These are phyloP conservation scores for Leucophenga montana DNA, from an alignment of 2,888 invertebrate genomes.

Conservation along the genomic window DNA sequence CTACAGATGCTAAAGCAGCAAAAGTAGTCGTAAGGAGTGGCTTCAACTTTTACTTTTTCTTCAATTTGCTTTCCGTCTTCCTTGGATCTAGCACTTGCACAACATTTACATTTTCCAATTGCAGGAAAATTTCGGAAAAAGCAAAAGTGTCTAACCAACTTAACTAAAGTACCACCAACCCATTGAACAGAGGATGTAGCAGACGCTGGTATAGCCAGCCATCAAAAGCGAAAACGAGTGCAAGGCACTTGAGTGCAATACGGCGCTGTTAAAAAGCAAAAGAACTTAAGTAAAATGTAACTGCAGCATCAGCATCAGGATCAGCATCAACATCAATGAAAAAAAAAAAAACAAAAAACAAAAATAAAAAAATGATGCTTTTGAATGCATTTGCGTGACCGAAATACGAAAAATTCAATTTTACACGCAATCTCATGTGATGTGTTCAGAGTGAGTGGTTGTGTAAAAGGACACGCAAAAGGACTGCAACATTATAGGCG, in stretches of 20 bases:
- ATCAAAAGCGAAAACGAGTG: slow-evolving; percentile 5
- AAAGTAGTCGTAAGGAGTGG: neutral
- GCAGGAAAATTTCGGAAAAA: slow-evolving; percentile 4
- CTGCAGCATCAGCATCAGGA: too few relatives aligned
- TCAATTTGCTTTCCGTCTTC: neutral
- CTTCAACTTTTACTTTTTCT: neutral
- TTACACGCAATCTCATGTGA: slow-evolving; percentile 13
- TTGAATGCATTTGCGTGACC: slow-evolving; percentile 49
- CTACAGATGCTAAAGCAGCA: neutral
- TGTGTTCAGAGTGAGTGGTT: neutral
- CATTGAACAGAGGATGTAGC: neutral
- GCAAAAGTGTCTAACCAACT: slow-evolving; percentile 10
- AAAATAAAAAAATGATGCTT: slow-evolving; percentile 3
- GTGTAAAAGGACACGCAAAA: slow-evolving; percentile 13
- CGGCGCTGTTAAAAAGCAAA: neutral
- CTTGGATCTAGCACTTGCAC: neutral
- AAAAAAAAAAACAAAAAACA: neutral
- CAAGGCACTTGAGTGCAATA: slow-evolving; percentile 9
- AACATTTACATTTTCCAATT: slow-evolving; percentile 13
- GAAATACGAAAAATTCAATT: slow-evolving; percentile 51
- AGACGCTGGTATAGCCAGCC: too few relatives aligned
- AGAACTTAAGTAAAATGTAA: too few relatives aligned
- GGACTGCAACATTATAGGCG: neutral
- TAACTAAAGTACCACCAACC: neutral
- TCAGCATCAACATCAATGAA: too few relatives aligned